These are phyloP conservation scores for Pandemis heparana DNA, from an alignment of 2,888 invertebrate genomes.

Conservation along the genomic window DNA sequence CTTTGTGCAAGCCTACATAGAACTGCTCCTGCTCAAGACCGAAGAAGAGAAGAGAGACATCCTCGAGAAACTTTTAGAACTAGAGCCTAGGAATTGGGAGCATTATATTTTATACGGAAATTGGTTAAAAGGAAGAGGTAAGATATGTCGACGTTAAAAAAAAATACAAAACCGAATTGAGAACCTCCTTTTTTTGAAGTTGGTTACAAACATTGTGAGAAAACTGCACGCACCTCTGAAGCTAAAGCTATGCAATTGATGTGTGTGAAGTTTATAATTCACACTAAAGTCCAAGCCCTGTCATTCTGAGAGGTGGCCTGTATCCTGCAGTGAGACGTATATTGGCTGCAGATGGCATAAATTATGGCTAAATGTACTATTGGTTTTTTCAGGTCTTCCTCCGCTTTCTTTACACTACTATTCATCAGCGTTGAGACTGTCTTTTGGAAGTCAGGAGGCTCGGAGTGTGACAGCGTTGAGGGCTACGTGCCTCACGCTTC, in stretches of 20 bases:
- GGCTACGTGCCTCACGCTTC: constrained; percentile 87
- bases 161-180: too few relatives aligned
- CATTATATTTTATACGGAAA: constrained; percentile 90
- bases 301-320: too few relatives aligned
- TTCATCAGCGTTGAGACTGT: constrained; percentile 65
- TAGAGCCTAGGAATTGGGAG: constrained; percentile 89
- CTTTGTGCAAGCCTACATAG: constrained; percentile 89
- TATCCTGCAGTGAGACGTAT: too few relatives aligned
- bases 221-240: too few relatives aligned
- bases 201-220: too few relatives aligned
- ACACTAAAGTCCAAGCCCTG: too few relatives aligned
- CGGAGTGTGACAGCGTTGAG: constrained; percentile 85
- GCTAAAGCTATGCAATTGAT: too few relatives aligned
- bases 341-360: neutral
- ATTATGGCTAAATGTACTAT: neutral
- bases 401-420: constrained; percentile 71
- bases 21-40: constrained; percentile 85
- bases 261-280: too few relatives aligned
- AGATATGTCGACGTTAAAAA: constrained; percentile 48
- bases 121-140: constrained; percentile 89
- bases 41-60: constrained; percentile 85
- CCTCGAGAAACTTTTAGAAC: constrained; percentile 86
- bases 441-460: constrained; percentile 75
- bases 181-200: too few relatives aligned
- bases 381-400: constrained; percentile 61